Conservation (phyloP, 2,797 vertebrate species). For the Acrocephalus scirpaceus region DNA sequence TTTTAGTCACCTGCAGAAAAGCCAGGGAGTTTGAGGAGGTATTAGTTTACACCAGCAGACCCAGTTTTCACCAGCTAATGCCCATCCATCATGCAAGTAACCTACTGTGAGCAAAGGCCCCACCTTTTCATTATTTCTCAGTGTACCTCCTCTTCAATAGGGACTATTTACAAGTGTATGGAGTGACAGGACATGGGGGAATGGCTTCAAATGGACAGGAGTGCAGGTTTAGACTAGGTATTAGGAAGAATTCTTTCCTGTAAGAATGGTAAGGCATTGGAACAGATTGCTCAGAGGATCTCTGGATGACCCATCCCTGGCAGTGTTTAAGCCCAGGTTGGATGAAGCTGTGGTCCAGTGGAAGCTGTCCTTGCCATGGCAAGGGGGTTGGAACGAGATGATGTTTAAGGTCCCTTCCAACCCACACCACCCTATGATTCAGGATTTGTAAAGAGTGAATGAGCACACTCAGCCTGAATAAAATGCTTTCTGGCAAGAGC, state of each 20-base stretch:
- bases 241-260: background rate
- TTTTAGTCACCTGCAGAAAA: background rate
- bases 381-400: background rate
- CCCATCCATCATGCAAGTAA: background rate
- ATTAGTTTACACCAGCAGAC: background rate
- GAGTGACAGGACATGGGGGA: background rate
- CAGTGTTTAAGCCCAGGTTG: background rate
- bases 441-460: background rate
- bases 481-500: background rate
- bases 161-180: background rate
- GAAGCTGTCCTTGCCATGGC: background rate
- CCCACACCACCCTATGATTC: background rate
- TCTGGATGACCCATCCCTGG: background rate
- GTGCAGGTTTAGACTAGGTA: background rate
- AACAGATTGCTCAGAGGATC: background rate
- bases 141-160: background rate
- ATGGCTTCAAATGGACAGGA: fast-evolving
- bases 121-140: background rate
- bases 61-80: background rate
- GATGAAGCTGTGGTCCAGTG: background rate
- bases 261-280: background rate
- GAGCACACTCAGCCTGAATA: background rate
- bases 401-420: background rate
- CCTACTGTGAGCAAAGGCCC: background rate
- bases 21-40: background rate